phyloP scores from a whole-genome alignment of 2,797 vertebrate species.

The Lophius americanus region DNA sequence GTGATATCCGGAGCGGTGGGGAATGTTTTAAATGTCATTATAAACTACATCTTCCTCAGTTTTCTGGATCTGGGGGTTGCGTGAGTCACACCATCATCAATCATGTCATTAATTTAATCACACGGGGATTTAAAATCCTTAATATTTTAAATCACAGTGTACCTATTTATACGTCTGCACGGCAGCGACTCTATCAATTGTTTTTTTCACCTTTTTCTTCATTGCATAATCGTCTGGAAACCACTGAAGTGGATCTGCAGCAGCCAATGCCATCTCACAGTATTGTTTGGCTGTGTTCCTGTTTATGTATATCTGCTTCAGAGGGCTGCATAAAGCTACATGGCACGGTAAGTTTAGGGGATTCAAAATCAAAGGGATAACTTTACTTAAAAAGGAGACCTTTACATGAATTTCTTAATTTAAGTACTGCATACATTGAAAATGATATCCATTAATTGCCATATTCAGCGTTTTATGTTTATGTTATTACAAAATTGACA shows the following conservation, averaged over 20 bases:
- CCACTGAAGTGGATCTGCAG: constrained; percentile 86
- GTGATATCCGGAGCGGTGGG: constrained; percentile 82
- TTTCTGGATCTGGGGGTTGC: constrained; percentile 85
- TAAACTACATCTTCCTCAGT: constrained; percentile 87
- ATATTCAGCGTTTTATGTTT: too few species aligned
- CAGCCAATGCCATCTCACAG: constrained; percentile 89
- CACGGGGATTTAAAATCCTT: background rate
- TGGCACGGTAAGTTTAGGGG: constrained; percentile 83
- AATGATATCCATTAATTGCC: too few species aligned
- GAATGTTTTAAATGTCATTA: constrained; percentile 87
- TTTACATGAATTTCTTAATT: too few species aligned
- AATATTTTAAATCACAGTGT: constrained; percentile 1
- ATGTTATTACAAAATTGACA: too few species aligned
- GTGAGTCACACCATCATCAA: constrained; percentile 79
- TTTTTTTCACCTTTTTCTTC: background rate
- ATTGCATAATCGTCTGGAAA: background rate
- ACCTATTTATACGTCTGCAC: background rate
- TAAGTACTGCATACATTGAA: too few species aligned
- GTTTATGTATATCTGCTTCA: constrained; percentile 82
- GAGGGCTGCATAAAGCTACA: constrained; percentile 85
- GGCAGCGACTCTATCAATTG: background rate
- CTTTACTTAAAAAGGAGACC: background rate
- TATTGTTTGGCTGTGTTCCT: constrained; percentile 84
- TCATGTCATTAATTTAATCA: background rate
- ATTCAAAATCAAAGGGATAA: background rate